Percentiles rank a stretch among this genome's conserved stretches.
These are phyloP conservation scores for Gallinago jamesoni DNA, from an alignment of 2,113 vertebrate species.

Conservation along the genomic window DNA sequence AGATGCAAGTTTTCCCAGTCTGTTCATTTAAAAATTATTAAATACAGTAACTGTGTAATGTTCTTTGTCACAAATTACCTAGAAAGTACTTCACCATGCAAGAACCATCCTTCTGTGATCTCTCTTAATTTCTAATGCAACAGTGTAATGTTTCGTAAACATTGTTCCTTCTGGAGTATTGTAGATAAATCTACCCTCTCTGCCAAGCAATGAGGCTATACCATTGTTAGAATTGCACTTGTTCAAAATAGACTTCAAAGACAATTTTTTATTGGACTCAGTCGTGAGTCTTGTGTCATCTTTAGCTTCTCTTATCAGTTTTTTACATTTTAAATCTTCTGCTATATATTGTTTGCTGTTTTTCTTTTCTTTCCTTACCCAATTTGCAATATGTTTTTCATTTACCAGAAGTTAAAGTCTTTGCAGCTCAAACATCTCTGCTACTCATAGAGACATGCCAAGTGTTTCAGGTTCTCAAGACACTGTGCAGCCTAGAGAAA, in stretches of 20 bases:
- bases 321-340: neutral
- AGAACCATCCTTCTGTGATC: neutral
- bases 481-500: neutral
- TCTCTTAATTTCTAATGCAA: neutral
- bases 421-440: neutral
- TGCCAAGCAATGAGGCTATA: neutral
- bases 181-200: neutral
- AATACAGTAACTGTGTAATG: neutral
- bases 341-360: neutral
- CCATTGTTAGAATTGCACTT: neutral
- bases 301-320: neutral
- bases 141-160: neutral
- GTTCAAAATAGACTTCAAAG: neutral
- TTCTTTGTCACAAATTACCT: neutral
- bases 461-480: neutral
- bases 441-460: neutral
- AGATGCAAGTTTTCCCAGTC: neutral
- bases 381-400: neutral
- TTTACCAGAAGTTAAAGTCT: neutral
- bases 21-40: neutral
- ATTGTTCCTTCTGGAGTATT: neutral
- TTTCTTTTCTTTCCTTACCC: neutral
- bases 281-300: neutral
- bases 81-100: neutral
- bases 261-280: neutral